Percentiles rank a stretch among this genome's conserved stretches.
These are phyloP conservation scores for Chironomus riparius DNA, from an alignment of 2,888 invertebrate species.

Conservation along the genomic window DNA sequence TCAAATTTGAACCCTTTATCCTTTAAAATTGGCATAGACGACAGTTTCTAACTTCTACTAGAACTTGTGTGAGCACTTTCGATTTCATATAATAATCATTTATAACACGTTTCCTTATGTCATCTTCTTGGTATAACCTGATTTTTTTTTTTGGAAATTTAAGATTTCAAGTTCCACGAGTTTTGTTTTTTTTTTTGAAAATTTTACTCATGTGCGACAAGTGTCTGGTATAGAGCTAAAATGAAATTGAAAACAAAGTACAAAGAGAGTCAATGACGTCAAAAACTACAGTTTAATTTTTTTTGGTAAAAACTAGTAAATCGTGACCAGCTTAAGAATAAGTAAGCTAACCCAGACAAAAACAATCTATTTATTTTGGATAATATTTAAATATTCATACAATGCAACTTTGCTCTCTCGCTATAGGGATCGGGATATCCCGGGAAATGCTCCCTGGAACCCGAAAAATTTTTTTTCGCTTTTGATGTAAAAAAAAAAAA, in stretches of 20 bases:
- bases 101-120: not conserved
- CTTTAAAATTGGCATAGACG: too few species aligned
- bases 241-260: not conserved
- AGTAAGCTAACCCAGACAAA: not conserved
- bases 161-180: conserved; percentile 22
- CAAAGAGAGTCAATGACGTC: not conserved
- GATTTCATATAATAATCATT: not conserved
- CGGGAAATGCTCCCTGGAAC: too few species aligned
- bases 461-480: too few species aligned
- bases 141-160: not conserved
- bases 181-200: not conserved
- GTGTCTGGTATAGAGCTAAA: conserved; percentile 3
- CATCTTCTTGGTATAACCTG: not conserved
- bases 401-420: too few species aligned
- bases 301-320: not conserved
- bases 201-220: conserved; percentile 1
- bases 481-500: too few species aligned
- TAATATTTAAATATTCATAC: too few species aligned
- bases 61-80: conserved; percentile 18
- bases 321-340: not conserved
- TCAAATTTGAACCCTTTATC: too few species aligned
- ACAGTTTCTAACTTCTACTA: not conserved
- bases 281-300: not conserved
- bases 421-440: too few species aligned
- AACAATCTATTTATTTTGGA: conserved; percentile 8